A percentile compares a stretch with the other conserved stretches of the same genome.
phyloP scores from a whole-genome alignment of 2,797 vertebrate species.

The Danio kyathit region DNA sequence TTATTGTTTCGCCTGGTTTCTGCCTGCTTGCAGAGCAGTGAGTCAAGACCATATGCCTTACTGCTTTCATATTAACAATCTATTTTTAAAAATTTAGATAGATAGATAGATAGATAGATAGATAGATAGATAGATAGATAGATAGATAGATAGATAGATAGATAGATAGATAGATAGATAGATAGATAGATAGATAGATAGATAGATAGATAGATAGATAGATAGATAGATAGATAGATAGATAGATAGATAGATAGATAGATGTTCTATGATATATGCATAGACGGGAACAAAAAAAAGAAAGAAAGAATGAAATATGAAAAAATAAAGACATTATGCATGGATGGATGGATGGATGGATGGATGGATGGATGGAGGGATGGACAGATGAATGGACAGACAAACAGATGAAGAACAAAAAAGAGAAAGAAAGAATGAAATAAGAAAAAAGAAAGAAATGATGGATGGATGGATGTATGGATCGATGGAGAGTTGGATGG shows the following conservation, averaged over 20 bases:
- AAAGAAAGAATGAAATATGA: background rate
- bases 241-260: background rate
- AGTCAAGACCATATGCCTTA: slow-evolving; percentile 89
- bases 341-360: background rate
- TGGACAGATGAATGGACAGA: background rate
- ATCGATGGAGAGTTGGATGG: background rate
- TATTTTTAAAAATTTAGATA: too few relatives aligned
- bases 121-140: too few relatives aligned
- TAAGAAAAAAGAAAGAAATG: too few relatives aligned
- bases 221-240: too few relatives aligned
- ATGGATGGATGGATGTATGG: background rate
- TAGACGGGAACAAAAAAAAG: too few relatives aligned
- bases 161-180: too few relatives aligned
- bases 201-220: too few relatives aligned
- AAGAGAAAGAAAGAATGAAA: too few relatives aligned
- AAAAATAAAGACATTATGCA: background rate
- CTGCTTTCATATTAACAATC: slow-evolving; percentile 85
- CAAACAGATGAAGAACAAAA: too few relatives aligned
- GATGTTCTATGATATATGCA: too few relatives aligned
- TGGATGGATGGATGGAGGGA: background rate
- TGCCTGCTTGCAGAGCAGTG: slow-evolving; percentile 91
- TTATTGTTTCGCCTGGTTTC: slow-evolving; percentile 89
- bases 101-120: too few relatives aligned
- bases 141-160: background rate
- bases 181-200: background rate